Conservation (phyloP, 2,797 vertebrate species). For the Serranus cabrilla region DNA sequence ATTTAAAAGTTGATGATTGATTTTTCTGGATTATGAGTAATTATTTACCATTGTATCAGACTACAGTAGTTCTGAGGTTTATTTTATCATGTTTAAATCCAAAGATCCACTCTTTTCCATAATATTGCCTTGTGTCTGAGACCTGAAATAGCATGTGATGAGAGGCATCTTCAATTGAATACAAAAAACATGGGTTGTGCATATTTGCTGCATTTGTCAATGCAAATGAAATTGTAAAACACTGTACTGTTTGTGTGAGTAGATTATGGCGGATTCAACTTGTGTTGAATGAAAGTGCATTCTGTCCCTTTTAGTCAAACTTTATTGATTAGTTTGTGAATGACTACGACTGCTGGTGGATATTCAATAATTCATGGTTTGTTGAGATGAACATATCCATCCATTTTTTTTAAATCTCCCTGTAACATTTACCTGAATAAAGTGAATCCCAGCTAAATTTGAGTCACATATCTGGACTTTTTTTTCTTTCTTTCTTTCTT, state of each 20-base stretch:
- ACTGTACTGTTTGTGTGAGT: constrained; percentile 2
- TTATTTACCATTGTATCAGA: neutral
- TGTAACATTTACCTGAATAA: constrained; percentile 65
- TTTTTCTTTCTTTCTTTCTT: too few relatives aligned
- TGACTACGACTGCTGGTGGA: constrained; percentile 25
- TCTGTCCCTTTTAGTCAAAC: constrained; percentile 14
- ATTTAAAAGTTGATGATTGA: neutral
- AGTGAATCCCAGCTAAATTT: constrained; percentile 41
- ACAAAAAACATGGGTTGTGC: neutral
- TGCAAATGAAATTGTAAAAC: constrained; percentile 3
- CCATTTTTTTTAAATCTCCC: constrained; percentile 28
- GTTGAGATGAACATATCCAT: constrained; percentile 35
- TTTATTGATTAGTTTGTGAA: constrained; percentile 23
- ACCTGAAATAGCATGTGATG: neutral
- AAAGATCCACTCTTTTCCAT: neutral
- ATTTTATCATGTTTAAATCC: neutral
- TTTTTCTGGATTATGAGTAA: neutral
- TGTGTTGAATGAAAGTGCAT: constrained; percentile 18
- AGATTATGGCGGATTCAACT: neutral
- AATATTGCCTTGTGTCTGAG: constrained; percentile 2
- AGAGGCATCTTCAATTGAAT: constrained; percentile 3
- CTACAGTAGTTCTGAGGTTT: neutral
- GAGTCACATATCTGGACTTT: neutral
- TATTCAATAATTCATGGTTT: constrained; percentile 35
- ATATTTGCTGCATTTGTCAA: neutral